These are phyloP conservation scores for Lipotes vexillifer DNA, from an alignment of 2,113 vertebrate genomes.

Conservation along the genomic window DNA sequence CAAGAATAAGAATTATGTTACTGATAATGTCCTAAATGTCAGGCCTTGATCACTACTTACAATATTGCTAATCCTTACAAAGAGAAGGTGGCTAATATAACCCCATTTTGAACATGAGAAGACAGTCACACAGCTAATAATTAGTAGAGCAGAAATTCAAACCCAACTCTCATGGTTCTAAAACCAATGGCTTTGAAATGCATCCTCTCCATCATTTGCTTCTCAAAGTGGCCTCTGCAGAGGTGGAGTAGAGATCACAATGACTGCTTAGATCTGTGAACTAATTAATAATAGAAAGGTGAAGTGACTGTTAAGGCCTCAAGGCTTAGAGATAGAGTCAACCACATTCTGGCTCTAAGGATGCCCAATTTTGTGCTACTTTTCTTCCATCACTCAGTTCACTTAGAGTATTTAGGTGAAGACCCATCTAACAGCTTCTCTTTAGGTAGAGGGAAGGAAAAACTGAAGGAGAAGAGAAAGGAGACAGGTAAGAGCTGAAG, in stretches of 20 bases:
- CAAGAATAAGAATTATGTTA: neutral
- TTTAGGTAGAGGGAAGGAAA: neutral
- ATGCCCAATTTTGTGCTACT: neutral
- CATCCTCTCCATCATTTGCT: neutral
- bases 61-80: neutral
- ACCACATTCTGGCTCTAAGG: neutral
- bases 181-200: neutral
- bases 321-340: neutral
- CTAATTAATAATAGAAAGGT: neutral
- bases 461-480: neutral
- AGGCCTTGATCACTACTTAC: neutral
- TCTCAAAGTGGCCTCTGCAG: neutral
- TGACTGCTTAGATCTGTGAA: neutral
- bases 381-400: neutral
- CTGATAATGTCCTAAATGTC: neutral
- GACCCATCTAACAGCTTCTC: neutral
- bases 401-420: neutral
- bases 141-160: neutral
- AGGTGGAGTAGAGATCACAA: neutral
- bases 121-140: neutral
- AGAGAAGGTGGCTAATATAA: neutral
- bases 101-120: neutral
- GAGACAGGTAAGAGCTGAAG: neutral
- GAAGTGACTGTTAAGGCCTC: neutral
- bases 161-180: neutral